Conservation (phyloP, 2,888 invertebrate genomes). For the Notodonta ziczac region DNA sequence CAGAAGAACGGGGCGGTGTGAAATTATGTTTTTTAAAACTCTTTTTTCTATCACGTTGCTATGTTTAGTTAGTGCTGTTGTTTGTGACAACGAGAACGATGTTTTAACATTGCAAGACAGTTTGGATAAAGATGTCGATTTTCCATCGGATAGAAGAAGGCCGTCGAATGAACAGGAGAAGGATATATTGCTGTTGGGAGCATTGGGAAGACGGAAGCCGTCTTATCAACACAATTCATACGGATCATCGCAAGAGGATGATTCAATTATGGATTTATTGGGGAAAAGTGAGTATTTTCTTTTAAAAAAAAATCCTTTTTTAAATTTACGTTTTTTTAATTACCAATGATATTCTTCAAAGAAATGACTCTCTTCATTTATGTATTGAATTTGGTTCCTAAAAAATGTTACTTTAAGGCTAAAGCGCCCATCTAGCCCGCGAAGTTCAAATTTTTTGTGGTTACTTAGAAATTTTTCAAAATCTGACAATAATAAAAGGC, state of each 20-base stretch:
- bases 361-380: no score
- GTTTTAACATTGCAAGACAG: constrained; percentile 76
- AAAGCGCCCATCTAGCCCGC: no score
- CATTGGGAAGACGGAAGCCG: constrained; percentile 87
- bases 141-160: constrained; percentile 71
- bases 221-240: constrained; percentile 71
- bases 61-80: constrained; percentile 49
- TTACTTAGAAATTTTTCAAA: no score
- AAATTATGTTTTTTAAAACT: constrained; percentile 38
- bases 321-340: no score
- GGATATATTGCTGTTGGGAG: constrained; percentile 89
- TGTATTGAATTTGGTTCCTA: no score
- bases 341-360: no score
- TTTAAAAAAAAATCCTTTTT: no score
- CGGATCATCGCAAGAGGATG: constrained; percentile 82
- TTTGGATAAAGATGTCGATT: constrained; percentile 65
- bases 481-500: no score
- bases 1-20: constrained; percentile 50
- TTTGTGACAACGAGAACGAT: constrained; percentile 70
- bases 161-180: constrained; percentile 89
- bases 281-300: constrained; percentile 89
- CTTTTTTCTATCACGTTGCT: constrained; percentile 47
- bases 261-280: constrained; percentile 92
- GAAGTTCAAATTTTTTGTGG: no score
- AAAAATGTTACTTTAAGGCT: no score